Conservation (phyloP, 2,888 invertebrate species). For the Meteorus cinctellus region DNA sequence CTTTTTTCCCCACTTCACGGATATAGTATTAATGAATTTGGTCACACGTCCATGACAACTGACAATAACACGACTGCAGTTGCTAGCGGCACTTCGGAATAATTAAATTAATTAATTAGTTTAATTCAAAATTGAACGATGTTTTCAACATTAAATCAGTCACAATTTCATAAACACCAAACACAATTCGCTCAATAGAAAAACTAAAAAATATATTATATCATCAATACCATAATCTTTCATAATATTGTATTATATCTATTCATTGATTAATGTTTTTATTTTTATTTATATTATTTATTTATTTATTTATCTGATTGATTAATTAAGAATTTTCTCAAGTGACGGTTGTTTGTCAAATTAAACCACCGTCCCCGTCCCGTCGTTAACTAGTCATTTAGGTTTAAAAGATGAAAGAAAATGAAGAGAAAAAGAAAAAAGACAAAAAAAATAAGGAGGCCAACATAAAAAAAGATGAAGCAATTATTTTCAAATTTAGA, state of each 20-base stretch:
- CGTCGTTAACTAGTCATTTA: conserved; percentile 49
- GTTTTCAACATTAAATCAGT: not conserved
- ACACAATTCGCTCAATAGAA: conserved; percentile 6
- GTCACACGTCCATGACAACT: conserved; percentile 66
- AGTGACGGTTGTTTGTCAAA: conserved; percentile 47
- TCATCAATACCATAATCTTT: not conserved
- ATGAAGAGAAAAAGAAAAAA: conserved; percentile 38
- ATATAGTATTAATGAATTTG: conserved; percentile 51
- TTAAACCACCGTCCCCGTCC: conserved; percentile 55
- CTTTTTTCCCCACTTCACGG: conserved; percentile 41
- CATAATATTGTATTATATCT: not conserved
- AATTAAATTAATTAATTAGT: conserved; percentile 41
- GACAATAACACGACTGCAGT: conserved; percentile 66
- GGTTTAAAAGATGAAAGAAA: conserved; percentile 44
- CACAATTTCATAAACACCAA: not conserved
- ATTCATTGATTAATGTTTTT: not conserved
- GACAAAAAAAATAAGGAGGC: conserved; percentile 32
- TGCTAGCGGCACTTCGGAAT: conserved; percentile 51
- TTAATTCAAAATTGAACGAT: conserved; percentile 33
- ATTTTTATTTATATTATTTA: conserved; percentile 8
- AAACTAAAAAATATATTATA: not conserved
- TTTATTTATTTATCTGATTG: not conserved
- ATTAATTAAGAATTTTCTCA: conserved; percentile 19
- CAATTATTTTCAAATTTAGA: conserved; percentile 50
- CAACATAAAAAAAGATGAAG: conserved; percentile 49